phyloP scores from a whole-genome alignment of 1,140 invertebrate species.

The Apocrypta bakeri region DNA sequence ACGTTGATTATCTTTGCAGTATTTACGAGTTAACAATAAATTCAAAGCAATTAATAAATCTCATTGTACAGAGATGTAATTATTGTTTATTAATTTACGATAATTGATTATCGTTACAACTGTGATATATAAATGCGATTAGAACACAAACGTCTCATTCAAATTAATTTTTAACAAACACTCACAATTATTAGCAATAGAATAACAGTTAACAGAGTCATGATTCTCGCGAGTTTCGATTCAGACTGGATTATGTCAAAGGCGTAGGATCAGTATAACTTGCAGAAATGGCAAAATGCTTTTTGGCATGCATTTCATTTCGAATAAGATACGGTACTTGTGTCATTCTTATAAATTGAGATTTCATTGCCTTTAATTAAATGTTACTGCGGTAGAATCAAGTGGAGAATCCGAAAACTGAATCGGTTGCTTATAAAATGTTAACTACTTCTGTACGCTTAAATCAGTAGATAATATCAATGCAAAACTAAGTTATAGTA shows the following conservation, averaged over 20 bases:
- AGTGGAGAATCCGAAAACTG: background rate
- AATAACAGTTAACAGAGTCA: slow-evolving; percentile 63
- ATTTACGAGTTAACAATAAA: background rate
- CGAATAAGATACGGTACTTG: slow-evolving; percentile 56
- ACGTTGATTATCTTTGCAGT: too few species aligned
- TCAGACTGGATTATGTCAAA: slow-evolving; percentile 58
- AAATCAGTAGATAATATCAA: too few species aligned
- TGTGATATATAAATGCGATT: too few species aligned
- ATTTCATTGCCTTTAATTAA: background rate
- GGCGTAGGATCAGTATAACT: slow-evolving; percentile 62
- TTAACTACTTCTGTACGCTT: background rate
- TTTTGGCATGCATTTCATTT: slow-evolving; percentile 61
- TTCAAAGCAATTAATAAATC: background rate
- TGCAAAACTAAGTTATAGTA: too few species aligned
- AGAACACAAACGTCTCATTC: background rate
- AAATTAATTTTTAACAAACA: slow-evolving; percentile 16
- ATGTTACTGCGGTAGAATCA: background rate
- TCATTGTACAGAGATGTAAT: too few species aligned
- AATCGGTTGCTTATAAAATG: background rate
- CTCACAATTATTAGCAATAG: slow-evolving; percentile 61
- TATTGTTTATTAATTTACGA: too few species aligned
- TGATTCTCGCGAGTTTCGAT: slow-evolving; percentile 57
- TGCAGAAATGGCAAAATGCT: slow-evolving; percentile 54
- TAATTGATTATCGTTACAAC: too few species aligned
- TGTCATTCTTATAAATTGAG: too few species aligned